Evolutionary conservation across 37 sponge, comb jelly and placozoan species (phyloP).

Genomic region (Lycopodina hypogea): DNA sequence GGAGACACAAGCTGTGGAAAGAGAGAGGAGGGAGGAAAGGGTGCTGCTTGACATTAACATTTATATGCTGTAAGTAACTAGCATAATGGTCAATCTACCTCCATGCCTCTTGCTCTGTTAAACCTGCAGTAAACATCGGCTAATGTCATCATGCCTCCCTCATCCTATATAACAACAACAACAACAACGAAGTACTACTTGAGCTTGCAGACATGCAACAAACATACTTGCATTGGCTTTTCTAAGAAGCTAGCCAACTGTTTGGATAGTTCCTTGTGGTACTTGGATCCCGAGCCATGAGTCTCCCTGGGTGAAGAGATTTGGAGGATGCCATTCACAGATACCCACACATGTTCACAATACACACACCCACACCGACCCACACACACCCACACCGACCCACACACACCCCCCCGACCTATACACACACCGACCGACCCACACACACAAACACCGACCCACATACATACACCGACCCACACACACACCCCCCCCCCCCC

Average conservation of each 20-base stretch:
- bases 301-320: constrained; percentile 59
- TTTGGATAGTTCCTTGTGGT: constrained; percentile 89
- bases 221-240: constrained; percentile 41
- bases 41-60: neutral
- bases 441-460: no score
- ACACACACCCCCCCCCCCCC: no score
- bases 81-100: constrained; percentile 35
- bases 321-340: neutral
- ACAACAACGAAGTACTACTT: neutral
- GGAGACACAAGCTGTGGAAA: constrained; percentile 84
- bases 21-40: neutral
- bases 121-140: constrained; percentile 95
- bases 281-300: constrained; percentile 82
- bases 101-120: constrained; percentile 96
- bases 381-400: no score
- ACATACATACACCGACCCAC: no score
- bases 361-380: no score
- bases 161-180: constrained; percentile 46
- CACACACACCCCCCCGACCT: no score
- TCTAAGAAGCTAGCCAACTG: constrained; percentile 79
- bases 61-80: neutral
- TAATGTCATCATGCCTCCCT: constrained; percentile 88
- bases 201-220: neutral
- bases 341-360: neutral
- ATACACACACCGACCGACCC: no score